phyloP scores from a whole-genome alignment of 2,113 vertebrate species.

The Nycticryphes semicollaris region DNA sequence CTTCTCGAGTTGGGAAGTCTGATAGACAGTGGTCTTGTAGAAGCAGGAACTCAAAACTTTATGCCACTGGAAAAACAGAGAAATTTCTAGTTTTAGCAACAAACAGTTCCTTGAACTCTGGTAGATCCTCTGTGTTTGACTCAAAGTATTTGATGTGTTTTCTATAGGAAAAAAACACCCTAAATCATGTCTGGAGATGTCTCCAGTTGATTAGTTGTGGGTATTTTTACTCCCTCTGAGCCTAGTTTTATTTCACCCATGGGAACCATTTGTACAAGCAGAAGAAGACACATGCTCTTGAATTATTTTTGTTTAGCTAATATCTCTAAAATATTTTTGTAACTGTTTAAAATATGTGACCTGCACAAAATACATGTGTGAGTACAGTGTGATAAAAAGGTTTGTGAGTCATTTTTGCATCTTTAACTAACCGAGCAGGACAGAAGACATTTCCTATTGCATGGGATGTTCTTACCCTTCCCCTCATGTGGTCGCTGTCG shows the following conservation, averaged over 20 bases:
- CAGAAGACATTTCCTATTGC: neutral
- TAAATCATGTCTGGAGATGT: slow-evolving; percentile 1
- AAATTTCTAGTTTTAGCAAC: neutral
- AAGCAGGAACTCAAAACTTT: neutral
- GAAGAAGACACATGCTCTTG: neutral
- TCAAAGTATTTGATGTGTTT: neutral
- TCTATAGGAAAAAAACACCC: neutral
- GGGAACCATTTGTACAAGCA: neutral
- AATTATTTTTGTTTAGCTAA: slow-evolving; percentile 13
- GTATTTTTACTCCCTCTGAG: neutral
- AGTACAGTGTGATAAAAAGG: neutral
- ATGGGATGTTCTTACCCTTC: neutral
- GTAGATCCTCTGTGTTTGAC: neutral
- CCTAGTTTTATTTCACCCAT: neutral
- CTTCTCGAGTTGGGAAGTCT: neutral
- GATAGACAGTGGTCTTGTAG: neutral
- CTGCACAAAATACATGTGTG: neutral
- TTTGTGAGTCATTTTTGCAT: neutral
- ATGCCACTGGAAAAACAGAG: neutral
- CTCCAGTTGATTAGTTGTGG: neutral
- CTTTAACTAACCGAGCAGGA: neutral
- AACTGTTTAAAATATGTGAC: neutral
- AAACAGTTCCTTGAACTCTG: neutral
- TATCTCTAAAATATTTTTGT: neutral
- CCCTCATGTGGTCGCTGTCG: neutral